Percentiles rank a stretch among this genome's conserved stretches.
phyloP scores from a whole-genome alignment of 2,113 vertebrate genomes.

The Fulmarus glacialis region DNA sequence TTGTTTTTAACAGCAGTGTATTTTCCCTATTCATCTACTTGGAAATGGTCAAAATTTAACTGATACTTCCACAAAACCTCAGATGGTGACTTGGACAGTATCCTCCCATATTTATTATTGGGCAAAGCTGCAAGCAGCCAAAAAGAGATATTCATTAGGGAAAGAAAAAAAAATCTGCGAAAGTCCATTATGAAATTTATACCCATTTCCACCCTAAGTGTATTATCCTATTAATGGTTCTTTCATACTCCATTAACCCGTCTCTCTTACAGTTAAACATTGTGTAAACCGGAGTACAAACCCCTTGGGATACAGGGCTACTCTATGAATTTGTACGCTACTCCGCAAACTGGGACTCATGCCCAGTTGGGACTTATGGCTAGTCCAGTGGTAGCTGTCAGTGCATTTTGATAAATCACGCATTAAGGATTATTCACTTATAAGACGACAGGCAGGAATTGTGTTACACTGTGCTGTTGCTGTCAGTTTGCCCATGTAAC shows the following conservation, averaged over 20 bases:
- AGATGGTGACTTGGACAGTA: background rate
- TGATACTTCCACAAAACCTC: background rate
- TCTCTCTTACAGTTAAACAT: background rate
- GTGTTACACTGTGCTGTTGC: background rate
- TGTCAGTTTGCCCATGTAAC: background rate
- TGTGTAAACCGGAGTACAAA: background rate
- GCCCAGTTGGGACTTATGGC: fast-evolving
- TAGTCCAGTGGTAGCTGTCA: background rate
- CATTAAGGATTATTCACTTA: background rate
- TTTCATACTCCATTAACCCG: background rate
- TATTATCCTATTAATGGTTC: background rate
- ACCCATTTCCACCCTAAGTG: background rate
- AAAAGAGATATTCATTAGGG: background rate
- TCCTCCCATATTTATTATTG: background rate
- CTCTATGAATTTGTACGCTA: background rate
- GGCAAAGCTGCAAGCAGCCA: background rate
- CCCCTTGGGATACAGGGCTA: background rate
- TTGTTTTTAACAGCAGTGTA: background rate
- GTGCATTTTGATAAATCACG: background rate
- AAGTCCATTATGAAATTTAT: background rate
- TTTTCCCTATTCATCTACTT: background rate
- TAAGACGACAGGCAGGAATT: background rate
- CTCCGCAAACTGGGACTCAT: background rate
- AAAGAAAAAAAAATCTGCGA: background rate
- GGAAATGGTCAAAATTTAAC: background rate